Evolutionary conservation across 1,140 invertebrate genomes (phyloP).

Genomic region (Lethrus apterus): DNA sequence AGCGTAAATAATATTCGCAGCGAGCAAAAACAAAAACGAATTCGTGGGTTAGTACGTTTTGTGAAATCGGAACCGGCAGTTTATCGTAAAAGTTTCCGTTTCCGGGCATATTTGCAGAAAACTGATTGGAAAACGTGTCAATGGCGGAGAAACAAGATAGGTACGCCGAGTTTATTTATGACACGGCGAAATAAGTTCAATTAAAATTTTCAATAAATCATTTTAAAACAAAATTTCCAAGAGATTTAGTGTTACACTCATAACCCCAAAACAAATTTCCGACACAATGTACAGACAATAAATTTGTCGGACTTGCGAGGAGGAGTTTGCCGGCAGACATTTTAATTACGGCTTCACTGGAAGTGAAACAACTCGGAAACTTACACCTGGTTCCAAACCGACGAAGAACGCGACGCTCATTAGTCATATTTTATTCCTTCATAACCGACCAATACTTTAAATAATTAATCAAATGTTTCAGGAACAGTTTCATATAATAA

Average conservation of each 20-base stretch:
- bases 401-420: constrained; percentile 20
- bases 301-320: constrained; percentile 34
- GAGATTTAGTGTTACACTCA: constrained; percentile 31
- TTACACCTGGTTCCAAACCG: constrained; percentile 26
- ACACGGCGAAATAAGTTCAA: constrained; percentile 16
- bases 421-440: constrained; percentile 18
- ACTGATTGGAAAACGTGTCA: too few species aligned
- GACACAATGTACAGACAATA: constrained; percentile 33
- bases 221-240: constrained; percentile 24
- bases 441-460: too few species aligned
- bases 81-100: too few species aligned
- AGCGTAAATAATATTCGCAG: too few species aligned
- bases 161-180: too few species aligned
- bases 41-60: too few species aligned
- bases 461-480: too few species aligned
- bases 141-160: too few species aligned
- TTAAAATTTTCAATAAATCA: constrained; percentile 26
- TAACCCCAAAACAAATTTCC: constrained; percentile 35
- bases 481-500: too few species aligned
- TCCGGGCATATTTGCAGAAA: too few species aligned
- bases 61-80: too few species aligned
- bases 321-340: constrained; percentile 30
- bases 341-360: constrained; percentile 31
- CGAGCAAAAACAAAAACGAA: too few species aligned
- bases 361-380: constrained; percentile 17